Evolutionary conservation across 1,140 invertebrate genomes (phyloP), one percentile per base, ranked within the genome.

Genomic region (Heliconius hewitsoni): DNA sequence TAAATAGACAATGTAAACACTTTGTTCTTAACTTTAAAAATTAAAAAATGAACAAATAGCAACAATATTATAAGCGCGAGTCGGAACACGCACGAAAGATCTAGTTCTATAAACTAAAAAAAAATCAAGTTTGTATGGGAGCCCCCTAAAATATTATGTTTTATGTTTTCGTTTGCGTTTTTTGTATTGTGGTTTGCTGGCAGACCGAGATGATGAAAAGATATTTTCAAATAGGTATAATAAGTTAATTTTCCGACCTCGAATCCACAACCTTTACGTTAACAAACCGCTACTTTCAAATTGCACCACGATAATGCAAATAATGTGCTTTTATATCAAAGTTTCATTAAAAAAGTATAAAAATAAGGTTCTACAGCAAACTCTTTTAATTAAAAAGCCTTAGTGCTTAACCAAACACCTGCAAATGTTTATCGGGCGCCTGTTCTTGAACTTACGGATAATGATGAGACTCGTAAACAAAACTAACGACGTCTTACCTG

Each of bases 401-500:
- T 23, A 37, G n/a, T 72, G n/a, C 71, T 72, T 39, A 72, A 72
- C 34, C 71, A 72, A 72, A 72, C 60, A 30, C 60, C 60, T 66
- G 34, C 37, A 60, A 75, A 66, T 30, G 18, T 72, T 72, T 73
- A 66, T 73, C 50, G 50, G 70, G 73, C 30, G 37, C n/a, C 74
- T 42, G 55, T 57, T 72, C 37, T 37, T 52, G 78, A 52, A 34
- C 70, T 76, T 23, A 76, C 66, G 52, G 78, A 80, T 81, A 81
- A 81, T 81, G 79, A 81, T 73, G 42, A 23, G 71, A 46, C 34
- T 52, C 42, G 71, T 74, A 77, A 81, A 81, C 79, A 81, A 77
- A 77, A 76, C 71, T 71, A 81, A 74, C 79, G 76, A 77, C 46
- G 79, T 71, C 77, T 81, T 81, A 81, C 79, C 79, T 81, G 79